These are phyloP conservation scores for Numenius arquata DNA, from an alignment of 2,113 vertebrate species.

Conservation along the genomic window DNA sequence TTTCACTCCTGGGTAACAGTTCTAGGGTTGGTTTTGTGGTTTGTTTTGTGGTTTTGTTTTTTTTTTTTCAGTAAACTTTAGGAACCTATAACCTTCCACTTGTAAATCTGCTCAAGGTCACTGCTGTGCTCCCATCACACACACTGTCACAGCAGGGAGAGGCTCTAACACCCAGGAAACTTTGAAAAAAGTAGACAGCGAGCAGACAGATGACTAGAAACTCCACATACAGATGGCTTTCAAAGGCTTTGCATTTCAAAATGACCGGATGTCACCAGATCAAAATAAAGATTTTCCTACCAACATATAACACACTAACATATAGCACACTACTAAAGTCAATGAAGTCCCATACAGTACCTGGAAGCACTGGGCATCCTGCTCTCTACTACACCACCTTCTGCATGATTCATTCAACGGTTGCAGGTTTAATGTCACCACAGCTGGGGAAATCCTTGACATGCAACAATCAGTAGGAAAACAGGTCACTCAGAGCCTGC, in stretches of 20 bases:
- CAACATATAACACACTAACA: too few species aligned
- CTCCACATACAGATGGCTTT: background rate
- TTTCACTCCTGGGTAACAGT: background rate
- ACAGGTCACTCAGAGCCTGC: background rate
- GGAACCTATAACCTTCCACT: background rate
- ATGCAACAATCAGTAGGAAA: rapidly evolving
- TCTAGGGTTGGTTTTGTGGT: background rate
- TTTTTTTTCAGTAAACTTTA: background rate
- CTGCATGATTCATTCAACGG: background rate
- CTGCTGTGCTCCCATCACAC: background rate
- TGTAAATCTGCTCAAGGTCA: background rate
- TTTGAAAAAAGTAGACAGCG: background rate
- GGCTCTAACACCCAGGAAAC: background rate
- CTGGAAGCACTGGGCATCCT: background rate
- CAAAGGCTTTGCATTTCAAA: background rate
- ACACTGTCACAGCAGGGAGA: background rate
- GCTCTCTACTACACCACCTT: background rate
- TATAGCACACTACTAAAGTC: too few species aligned
- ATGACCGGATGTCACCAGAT: background rate
- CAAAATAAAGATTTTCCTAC: background rate
- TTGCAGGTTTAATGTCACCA: background rate
- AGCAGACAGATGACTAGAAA: background rate
- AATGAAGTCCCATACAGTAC: background rate
- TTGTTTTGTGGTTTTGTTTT: background rate
- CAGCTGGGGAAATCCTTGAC: background rate